Conservation (phyloP, 2,797 vertebrate genomes). For the Bovichtus variegatus region DNA sequence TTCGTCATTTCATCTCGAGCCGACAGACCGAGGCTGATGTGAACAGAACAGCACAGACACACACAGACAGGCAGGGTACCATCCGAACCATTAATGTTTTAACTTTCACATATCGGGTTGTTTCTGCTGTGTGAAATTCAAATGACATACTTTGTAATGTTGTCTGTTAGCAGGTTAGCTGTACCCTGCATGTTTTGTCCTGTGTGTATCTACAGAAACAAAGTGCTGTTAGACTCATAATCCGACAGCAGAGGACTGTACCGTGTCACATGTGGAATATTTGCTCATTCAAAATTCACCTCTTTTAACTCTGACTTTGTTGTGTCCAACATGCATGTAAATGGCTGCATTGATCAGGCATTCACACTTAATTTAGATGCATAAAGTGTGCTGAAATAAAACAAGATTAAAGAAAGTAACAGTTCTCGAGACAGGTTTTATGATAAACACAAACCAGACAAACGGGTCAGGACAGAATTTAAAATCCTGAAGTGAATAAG, state of each 20-base stretch:
- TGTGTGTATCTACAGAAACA: conserved; percentile 34
- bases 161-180: neutral
- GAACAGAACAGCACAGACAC: conserved; percentile 52
- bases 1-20: conserved; percentile 58
- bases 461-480: conserved; percentile 22
- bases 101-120: neutral
- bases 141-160: neutral
- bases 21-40: conserved; percentile 59
- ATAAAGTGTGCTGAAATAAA: conserved; percentile 62
- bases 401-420: conserved; percentile 49
- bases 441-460: conserved; percentile 34
- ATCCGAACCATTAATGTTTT: conserved; percentile 18
- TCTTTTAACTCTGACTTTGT: conserved; percentile 35
- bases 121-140: conserved; percentile 16
- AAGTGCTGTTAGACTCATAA: conserved; percentile 25
- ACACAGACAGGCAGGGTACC: conserved; percentile 51
- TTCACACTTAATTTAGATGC: conserved; percentile 68
- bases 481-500: conserved; percentile 27
- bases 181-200: conserved; percentile 32
- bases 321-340: conserved; percentile 74
- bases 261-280: conserved; percentile 31
- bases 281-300: conserved; percentile 46
- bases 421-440: conserved; percentile 45
- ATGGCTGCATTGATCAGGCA: conserved; percentile 76
- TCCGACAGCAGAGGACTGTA: conserved; percentile 3